Evolutionary conservation across 1,140 invertebrate genomes (phyloP).

Genomic region (Hylaeus volcanicus): DNA sequence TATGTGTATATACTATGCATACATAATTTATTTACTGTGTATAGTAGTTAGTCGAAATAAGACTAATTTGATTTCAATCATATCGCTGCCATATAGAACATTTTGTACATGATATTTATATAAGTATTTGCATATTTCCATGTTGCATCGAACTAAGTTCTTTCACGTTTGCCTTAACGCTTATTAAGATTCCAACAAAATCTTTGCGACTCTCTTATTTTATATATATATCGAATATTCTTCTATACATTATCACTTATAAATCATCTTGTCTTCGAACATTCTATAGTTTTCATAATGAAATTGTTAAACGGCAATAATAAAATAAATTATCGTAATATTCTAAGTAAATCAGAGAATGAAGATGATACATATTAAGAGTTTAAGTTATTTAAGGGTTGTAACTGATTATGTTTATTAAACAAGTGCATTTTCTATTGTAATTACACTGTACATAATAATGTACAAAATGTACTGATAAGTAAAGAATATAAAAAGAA

Average conservation of each 20-base stretch:
- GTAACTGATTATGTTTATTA: slow-evolving; percentile 10
- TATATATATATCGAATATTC: slow-evolving; percentile 8
- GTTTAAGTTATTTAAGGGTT: not conserved
- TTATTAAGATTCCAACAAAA: not conserved
- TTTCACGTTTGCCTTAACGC: slow-evolving; percentile 34
- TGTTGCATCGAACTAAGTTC: slow-evolving; percentile 33
- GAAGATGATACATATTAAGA: slow-evolving; percentile 23
- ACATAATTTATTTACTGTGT: slow-evolving; percentile 7
- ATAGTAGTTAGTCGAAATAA: slow-evolving; percentile 9
- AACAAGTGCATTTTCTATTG: slow-evolving; percentile 2
- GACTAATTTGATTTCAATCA: slow-evolving; percentile 16
- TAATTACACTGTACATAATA: slow-evolving; percentile 20
- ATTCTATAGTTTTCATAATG: slow-evolving; percentile 2
- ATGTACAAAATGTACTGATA: slow-evolving; percentile 34
- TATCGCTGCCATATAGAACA: slow-evolving; percentile 23
- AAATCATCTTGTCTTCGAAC: slow-evolving; percentile 6
- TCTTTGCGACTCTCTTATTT: not conserved
- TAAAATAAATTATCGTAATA: slow-evolving; percentile 1
- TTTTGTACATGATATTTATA: slow-evolving; percentile 44
- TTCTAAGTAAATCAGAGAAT: not conserved
- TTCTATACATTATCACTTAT: not conserved
- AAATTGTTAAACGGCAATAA: slow-evolving; percentile 35
- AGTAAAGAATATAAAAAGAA: slow-evolving; percentile 21
- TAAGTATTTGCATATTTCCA: slow-evolving; percentile 45
- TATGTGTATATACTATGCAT: slow-evolving; percentile 20